phyloP scores from a whole-genome alignment of 2,797 vertebrate genomes.

The Malurus splendens region DNA sequence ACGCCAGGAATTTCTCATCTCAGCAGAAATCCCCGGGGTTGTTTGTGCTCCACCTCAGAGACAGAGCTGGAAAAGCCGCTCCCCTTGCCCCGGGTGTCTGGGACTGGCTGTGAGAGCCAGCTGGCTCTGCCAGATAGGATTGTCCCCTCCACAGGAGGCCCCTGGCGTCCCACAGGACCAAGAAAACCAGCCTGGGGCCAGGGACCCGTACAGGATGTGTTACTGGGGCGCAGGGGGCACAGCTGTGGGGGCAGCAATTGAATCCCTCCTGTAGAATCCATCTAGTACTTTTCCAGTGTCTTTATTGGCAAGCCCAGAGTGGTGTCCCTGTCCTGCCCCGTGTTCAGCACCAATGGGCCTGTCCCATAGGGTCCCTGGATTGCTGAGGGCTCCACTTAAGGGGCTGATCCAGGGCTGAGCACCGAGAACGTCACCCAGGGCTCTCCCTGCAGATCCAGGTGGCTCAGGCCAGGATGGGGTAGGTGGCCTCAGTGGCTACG shows the following conservation, averaged over 20 bases:
- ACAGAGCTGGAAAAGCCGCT: neutral
- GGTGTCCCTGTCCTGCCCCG: neutral
- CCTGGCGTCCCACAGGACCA: neutral
- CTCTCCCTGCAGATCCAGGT: neutral
- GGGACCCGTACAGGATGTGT: neutral
- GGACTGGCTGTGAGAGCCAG: neutral
- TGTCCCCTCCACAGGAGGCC: neutral
- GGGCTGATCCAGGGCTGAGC: neutral
- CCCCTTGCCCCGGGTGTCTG: neutral
- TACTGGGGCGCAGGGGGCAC: neutral
- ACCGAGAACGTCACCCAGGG: accelerated
- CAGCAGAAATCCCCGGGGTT: constrained; percentile 13
- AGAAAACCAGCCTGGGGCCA: neutral
- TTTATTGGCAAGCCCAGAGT: constrained; percentile 18
- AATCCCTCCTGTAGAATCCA: neutral
- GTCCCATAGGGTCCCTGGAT: neutral
- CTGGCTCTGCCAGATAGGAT: neutral
- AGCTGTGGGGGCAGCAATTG: neutral
- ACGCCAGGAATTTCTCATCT: neutral
- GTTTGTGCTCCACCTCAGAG: constrained; percentile 15
- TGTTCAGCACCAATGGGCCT: neutral
- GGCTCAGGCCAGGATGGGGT: constrained; percentile 74
- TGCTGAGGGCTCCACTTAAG: neutral
- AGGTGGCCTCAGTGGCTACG: constrained; percentile 80
- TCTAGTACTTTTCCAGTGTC: neutral